Evolutionary conservation across 1,140 invertebrate species (phyloP), one percentile per base, ranked within the genome.

Genomic region (Agraylea sexmaculata): DNA sequence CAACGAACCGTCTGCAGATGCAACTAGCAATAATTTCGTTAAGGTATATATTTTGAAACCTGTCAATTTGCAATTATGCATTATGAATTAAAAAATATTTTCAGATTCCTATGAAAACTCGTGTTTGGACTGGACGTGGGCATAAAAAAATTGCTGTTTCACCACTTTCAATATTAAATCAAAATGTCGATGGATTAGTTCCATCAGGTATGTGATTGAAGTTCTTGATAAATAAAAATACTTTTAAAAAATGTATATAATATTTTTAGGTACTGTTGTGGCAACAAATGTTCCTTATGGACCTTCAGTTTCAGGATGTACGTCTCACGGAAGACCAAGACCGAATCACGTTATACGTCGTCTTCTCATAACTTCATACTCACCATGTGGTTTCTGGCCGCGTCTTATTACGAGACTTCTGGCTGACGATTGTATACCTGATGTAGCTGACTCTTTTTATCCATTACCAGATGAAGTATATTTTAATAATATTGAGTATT

Each of bases 331-430:
- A 48, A 49, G 75, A 23, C 53, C 66, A 2, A 68, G 73, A 32
- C 62, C 68, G 0, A 71, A 73, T 20, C 66, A 64, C 11, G 66
- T 74, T 0, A 70, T 83, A 7, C 71, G 77, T 0, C 63, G 89
- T 6, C 60, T 92, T 18, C 61, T 92, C 3, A 63, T 92, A 1
- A 85, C 98, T 75, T 92, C 92, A 0, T 99, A 98, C 62, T 89
- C 98, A 57, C 95, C 95, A 0, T 87, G 87, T 49, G 95, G 95
- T 0, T 99, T 99, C 62, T 98, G 94, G 95, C 87, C 93, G 0
- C 68, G 94, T 7, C 69, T 99, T 2, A 89, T 94, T 10, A 91
- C 91, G 0, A 66, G 93, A 15, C 78, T 97, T 33, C 60, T 98
- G 17, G 89, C 89, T 0, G 93, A 98, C 59, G 83, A 91, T 47